phyloP scores from a whole-genome alignment of 2,888 invertebrate genomes.

The Microctonus hyperodae region DNA sequence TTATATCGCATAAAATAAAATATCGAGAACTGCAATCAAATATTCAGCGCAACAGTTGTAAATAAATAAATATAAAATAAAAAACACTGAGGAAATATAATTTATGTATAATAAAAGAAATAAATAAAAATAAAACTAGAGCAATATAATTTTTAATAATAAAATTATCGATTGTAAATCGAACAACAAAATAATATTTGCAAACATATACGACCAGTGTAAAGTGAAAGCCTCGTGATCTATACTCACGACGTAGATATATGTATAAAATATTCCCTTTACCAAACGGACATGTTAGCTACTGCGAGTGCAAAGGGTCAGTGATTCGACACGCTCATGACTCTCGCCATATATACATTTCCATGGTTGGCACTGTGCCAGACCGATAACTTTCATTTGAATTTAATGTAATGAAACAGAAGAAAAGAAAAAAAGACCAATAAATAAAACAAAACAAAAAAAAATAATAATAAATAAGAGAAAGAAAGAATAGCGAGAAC shows the following conservation, averaged over 20 bases:
- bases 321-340: slow-evolving; percentile 40
- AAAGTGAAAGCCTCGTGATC: slow-evolving; percentile 27
- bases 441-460: too few relatives aligned
- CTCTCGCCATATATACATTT: slow-evolving; percentile 21
- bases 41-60: neutral
- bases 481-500: neutral
- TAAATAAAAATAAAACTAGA: too few relatives aligned
- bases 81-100: neutral
- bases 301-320: slow-evolving; percentile 44
- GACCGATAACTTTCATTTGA: slow-evolving; percentile 28
- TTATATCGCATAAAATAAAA: neutral
- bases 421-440: neutral
- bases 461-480: neutral
- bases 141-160: neutral
- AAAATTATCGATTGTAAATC: neutral
- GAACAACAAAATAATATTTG: neutral
- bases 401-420: neutral
- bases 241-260: slow-evolving; percentile 8
- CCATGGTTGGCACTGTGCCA: neutral
- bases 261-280: slow-evolving; percentile 28
- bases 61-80: neutral
- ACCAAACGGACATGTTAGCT: slow-evolving; percentile 30
- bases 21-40: neutral
- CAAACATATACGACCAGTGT: neutral
- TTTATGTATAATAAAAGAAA: too few relatives aligned